These are phyloP conservation scores for Emys orbicularis DNA, from an alignment of 2,797 vertebrate genomes.

Conservation along the genomic window DNA sequence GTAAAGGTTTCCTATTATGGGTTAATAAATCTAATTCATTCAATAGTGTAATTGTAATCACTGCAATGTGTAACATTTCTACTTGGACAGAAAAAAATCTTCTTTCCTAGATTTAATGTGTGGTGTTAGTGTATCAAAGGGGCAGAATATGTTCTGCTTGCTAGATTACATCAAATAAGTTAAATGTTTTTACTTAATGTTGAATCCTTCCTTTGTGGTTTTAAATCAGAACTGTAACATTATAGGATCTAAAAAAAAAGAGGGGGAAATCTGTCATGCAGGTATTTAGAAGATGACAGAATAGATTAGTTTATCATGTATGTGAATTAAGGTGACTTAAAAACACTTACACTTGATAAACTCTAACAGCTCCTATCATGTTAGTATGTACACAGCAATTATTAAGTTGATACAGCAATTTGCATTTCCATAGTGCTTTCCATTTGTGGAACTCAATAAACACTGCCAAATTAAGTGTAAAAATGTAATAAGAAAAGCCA, in stretches of 20 bases:
- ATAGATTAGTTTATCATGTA: background rate
- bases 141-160: background rate
- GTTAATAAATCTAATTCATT: background rate
- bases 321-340: background rate
- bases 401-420: background rate
- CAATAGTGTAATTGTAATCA: background rate
- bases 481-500: too few relatives aligned
- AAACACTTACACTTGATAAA: background rate
- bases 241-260: background rate
- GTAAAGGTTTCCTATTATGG: background rate
- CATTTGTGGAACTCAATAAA: background rate
- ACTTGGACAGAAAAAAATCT: background rate
- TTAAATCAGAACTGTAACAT: background rate
- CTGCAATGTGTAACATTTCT: background rate
- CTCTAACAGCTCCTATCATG: background rate
- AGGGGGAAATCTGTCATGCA: background rate
- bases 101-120: background rate
- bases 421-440: background rate
- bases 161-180: background rate
- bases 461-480: too few relatives aligned
- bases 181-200: background rate
- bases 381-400: background rate
- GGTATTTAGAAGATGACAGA: background rate
- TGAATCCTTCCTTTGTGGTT: background rate
- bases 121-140: too few relatives aligned